A percentile compares a stretch with the other conserved stretches of the same genome.
Conservation (phyloP, 2,888 invertebrate genomes). For the Candidula unifasciata region DNA sequence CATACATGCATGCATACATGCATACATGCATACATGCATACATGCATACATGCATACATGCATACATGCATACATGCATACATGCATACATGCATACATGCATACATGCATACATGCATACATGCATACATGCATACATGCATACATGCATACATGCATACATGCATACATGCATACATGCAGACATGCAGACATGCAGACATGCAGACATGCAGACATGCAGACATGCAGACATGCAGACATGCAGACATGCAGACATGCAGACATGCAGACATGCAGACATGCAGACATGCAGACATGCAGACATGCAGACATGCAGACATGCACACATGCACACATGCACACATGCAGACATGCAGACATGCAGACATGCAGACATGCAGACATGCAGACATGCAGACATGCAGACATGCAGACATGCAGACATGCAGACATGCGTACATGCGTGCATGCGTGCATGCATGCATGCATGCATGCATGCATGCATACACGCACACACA, state of each 20-base stretch:
- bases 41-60: not conserved
- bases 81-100: conserved; percentile 10
- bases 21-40: not conserved
- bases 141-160: conserved; percentile 9
- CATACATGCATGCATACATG: not conserved
- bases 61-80: not conserved
- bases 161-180: conserved; percentile 1
- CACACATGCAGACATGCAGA: not conserved
- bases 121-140: conserved; percentile 13
- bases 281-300: not conserved
- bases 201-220: not conserved
- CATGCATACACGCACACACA: not conserved
- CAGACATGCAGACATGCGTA: not conserved
- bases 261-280: not conserved
- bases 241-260: not conserved
- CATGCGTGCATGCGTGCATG: not conserved
- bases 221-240: not conserved
- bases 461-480: not conserved
- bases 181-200: not conserved
- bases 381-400: not conserved
- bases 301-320: not conserved
- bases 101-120: conserved; percentile 14
- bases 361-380: not conserved
- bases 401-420: not conserved
- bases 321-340: conserved; percentile 3